phyloP scores from a whole-genome alignment of 1,140 invertebrate genomes.

The Lepidurus packardi region DNA sequence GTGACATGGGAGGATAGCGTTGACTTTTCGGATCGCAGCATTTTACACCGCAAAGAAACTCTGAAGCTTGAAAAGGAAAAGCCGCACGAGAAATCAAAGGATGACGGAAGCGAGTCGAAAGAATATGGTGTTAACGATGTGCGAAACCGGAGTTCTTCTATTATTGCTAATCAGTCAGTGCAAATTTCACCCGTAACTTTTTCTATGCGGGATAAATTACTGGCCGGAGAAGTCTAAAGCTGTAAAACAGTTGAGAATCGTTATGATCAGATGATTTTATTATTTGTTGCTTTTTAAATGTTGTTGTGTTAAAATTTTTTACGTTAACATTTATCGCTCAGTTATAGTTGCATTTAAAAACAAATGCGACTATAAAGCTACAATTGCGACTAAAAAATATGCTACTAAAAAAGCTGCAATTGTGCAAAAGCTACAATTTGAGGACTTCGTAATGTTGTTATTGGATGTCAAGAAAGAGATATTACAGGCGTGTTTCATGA shows the following conservation, averaged over 20 bases:
- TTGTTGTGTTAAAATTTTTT: too few species aligned
- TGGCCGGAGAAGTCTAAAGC: constrained; percentile 22
- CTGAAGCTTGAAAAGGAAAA: background rate
- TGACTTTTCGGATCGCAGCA: constrained; percentile 28
- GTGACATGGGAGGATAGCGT: constrained; percentile 33
- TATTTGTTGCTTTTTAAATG: background rate
- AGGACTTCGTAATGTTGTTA: too few species aligned
- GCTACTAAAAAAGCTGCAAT: too few species aligned
- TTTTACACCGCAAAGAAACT: constrained; percentile 23
- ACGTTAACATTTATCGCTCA: too few species aligned
- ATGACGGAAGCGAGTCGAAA: background rate
- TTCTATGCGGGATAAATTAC: constrained; percentile 29
- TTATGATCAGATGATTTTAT: background rate
- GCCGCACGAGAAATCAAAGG: background rate
- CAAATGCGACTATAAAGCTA: too few species aligned
- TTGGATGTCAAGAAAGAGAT: too few species aligned
- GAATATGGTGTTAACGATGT: background rate
- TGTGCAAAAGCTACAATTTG: too few species aligned
- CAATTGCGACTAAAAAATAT: too few species aligned
- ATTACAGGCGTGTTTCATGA: too few species aligned
- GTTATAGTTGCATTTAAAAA: too few species aligned
- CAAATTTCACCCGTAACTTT: constrained; percentile 27
- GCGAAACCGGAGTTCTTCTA: background rate
- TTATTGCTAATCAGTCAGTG: background rate
- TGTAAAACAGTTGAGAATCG: background rate